Evolutionary conservation across 2,888 invertebrate species (phyloP), one percentile per base, ranked within the genome.

Genomic region (Allygus modestus): DNA sequence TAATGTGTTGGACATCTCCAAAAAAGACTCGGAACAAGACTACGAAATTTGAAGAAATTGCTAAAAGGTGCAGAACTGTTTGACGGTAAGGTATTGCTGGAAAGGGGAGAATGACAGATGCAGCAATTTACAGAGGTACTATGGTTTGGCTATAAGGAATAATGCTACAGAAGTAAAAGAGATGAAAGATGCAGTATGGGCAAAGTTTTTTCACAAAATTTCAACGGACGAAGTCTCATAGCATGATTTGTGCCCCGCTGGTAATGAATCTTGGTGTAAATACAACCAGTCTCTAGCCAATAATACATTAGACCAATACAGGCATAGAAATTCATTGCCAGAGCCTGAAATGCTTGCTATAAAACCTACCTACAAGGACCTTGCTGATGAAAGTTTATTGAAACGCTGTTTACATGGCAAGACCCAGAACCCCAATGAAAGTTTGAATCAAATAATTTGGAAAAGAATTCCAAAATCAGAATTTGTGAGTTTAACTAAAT

Each of bases 151-250:
- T 9, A 88, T 88, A 71, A 81, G 87, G 58, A 69, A 85, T 9
- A 86, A 88, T 84, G 1, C 2, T 11, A 15, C 12, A 83, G 85
- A 85, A 12, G 54, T 86, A 9, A 87, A 87, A 43, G 75, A 85
- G 7, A 88, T 88, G 87, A 87, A 87, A 69, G 86, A 86, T 73
- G 88, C 86, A 12, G 84, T 89, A 54, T 88, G 87, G 88, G 88
- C 88, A 7, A 86, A 85, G 7, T 88, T 85, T 82, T 86, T 84
- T 37, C 88, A 88, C 65, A 86, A 86, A 82, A 61, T 43, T 61
- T 88, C 87, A 9, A 85, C 88, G 4, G 87, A 88, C 41, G 86
- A 86, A 81, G 86, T 87, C 17, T 87, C 87, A n/a, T 83, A 86
- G 31, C 88, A 88, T 81, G 58, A 86, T 1, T 31, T 86, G 31